Evolutionary conservation across 2,797 vertebrate genomes (phyloP), one percentile per base, ranked within the genome.

Genomic region (Paguma larvata): DNA sequence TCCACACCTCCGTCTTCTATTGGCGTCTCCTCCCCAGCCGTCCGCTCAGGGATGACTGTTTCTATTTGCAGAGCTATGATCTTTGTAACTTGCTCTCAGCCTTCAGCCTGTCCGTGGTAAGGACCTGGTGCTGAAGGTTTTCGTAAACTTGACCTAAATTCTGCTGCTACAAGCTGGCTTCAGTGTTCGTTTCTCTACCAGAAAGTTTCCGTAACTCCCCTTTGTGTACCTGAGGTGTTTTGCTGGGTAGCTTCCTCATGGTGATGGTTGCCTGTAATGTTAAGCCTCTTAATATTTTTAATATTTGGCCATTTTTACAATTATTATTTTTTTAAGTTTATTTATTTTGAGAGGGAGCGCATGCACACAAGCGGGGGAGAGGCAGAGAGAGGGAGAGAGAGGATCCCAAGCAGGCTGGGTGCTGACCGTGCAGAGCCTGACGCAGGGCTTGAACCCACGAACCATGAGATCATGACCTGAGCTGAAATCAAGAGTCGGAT

Each of bases 71-170:
- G 68, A 73, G 32, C 68, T 77, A 1, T 46, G 30, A 25, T 90
- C 51, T 85, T 41, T 48, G n/a, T 70, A n/a, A 88, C 44, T 93
- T 89, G 51, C 32, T 53, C 27, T 65, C 48, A 72, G 63, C 73
- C 32, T 80, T 34, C 19, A 19, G 11, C 89, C 80, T 78, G 53
- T 93, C 83, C 25, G 14, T 21, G 59, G 73, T 44, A 68, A 68
- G 38, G 38, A 38, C 82, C 19, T 62, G 62, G 51, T 78, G 51
- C 30, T 23, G 51, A 75, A n/a, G 18, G 90, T 92, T 83, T 86
- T 77, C 83, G 77, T 72, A 82, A 80, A 21, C 92, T 70, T 82
- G 72, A 70, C 30, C n/a, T 88, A 83, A 92, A 84, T 89, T 96
- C 41, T 46, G 89, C 75, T 84, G 79, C 86, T 77, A 13, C 27